Conservation (phyloP, 1,140 invertebrate species). For the Cryptotermes secundus region DNA sequence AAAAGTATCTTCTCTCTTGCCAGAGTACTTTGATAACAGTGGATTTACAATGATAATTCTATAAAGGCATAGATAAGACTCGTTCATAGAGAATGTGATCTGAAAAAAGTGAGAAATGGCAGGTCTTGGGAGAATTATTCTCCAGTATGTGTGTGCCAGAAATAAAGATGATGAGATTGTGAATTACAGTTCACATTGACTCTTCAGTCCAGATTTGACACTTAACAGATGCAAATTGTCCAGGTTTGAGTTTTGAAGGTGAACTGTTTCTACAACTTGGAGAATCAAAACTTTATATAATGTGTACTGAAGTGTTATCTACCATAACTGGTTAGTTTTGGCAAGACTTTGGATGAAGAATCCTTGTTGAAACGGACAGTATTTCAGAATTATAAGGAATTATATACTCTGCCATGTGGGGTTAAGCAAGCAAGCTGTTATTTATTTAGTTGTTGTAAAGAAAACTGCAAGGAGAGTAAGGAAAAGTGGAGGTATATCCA, state of each 20-base stretch:
- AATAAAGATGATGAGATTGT: too few relatives aligned
- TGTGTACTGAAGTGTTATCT: background rate
- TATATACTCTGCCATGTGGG: background rate
- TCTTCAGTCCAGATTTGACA: too few relatives aligned
- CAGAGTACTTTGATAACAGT: too few relatives aligned
- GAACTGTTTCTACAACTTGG: background rate
- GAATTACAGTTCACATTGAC: too few relatives aligned
- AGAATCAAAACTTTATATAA: background rate
- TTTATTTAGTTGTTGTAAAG: constrained; percentile 17
- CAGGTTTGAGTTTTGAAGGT: background rate
- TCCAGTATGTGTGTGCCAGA: too few relatives aligned
- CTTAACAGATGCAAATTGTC: background rate
- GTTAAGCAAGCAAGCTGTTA: background rate
- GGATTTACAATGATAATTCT: too few relatives aligned
- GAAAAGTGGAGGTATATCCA: background rate
- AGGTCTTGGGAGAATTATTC: too few relatives aligned
- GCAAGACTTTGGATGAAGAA: background rate
- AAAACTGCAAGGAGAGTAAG: background rate
- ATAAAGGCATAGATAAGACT: too few relatives aligned
- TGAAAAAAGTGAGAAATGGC: too few relatives aligned
- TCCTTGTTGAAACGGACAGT: background rate
- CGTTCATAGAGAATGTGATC: too few relatives aligned
- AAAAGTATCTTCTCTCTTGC: too few relatives aligned
- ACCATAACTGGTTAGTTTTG: background rate
- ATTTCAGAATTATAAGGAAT: background rate